These are phyloP conservation scores for Nomada goodeniana DNA, from an alignment of 2,888 invertebrate species.

Conservation along the genomic window DNA sequence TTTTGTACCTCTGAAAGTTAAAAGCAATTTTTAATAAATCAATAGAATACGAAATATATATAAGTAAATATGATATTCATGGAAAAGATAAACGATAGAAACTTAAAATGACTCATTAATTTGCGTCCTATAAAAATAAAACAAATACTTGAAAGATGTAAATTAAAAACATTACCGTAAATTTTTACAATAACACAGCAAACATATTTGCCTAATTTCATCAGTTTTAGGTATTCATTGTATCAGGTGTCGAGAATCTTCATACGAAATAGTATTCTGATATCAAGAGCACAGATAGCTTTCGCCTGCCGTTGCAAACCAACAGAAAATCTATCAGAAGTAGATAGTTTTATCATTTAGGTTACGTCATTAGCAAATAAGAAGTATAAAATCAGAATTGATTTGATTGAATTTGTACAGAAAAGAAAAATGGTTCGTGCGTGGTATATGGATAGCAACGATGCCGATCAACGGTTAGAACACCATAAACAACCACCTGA, in stretches of 20 bases:
- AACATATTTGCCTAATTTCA: background rate
- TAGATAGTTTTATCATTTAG: slow-evolving; percentile 29
- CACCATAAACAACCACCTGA: slow-evolving; percentile 93
- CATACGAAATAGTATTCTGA: background rate
- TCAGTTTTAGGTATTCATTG: background rate
- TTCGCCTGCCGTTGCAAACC: background rate
- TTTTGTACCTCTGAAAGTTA: slow-evolving; percentile 22
- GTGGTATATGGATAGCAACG: slow-evolving; percentile 91
- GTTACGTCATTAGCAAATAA: slow-evolving; percentile 51
- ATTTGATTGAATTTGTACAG: background rate
- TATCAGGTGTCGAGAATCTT: background rate
- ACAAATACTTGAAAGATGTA: background rate
- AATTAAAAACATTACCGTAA: slow-evolving; percentile 13
- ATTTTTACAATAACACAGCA: background rate
- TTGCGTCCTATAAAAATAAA: background rate
- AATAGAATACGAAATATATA: background rate
- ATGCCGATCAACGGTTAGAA: slow-evolving; percentile 91
- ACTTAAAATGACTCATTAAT: background rate
- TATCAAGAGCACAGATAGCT: background rate
- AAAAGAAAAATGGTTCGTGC: slow-evolving; percentile 90
- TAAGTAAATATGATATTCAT: background rate
- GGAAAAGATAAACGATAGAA: background rate
- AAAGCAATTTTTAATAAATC: background rate
- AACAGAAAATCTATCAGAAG: slow-evolving; percentile 1
- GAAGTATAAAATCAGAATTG: background rate